Conservation (phyloP, 2,888 invertebrate genomes). For the Andricus quercusramuli region DNA sequence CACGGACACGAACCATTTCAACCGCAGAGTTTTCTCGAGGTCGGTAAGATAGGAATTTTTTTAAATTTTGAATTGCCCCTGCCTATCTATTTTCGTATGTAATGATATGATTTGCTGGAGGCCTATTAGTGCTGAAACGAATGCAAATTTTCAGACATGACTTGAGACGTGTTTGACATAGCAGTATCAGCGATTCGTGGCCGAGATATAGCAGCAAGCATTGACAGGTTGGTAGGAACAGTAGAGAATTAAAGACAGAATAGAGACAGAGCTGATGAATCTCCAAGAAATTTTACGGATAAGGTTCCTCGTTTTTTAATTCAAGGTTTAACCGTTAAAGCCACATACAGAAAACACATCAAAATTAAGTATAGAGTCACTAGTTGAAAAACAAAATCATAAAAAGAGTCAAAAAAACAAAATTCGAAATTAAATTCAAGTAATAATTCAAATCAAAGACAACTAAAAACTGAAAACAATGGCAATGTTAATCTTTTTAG, state of each 20-base stretch:
- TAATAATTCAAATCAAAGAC: neutral
- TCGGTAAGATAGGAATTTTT: too few species aligned
- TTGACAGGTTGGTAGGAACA: constrained; percentile 73
- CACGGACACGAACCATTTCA: too few species aligned
- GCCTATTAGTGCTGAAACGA: constrained; percentile 67
- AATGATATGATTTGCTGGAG: constrained; percentile 56
- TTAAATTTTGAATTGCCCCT: too few species aligned
- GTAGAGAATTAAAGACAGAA: constrained; percentile 65
- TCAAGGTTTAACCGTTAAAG: constrained; percentile 36
- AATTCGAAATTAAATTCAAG: neutral
- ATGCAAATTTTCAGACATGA: constrained; percentile 71
- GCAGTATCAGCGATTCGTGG: constrained; percentile 75
- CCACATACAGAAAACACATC: constrained; percentile 40
- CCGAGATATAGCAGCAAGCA: constrained; percentile 78
- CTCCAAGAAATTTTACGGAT: constrained; percentile 38
- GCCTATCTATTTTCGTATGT: neutral
- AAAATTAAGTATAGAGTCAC: constrained; percentile 38
- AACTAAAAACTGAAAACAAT: neutral
- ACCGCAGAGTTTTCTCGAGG: too few species aligned
- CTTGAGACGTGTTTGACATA: constrained; percentile 72
- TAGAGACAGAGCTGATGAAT: constrained; percentile 47
- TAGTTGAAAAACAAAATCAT: constrained; percentile 10
- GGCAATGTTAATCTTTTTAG: constrained; percentile 8
- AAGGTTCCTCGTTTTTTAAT: constrained; percentile 28
- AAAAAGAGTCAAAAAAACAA: neutral